Evolutionary conservation across 2,113 vertebrate species (phyloP).

Genomic region (Melanostigma gelatinosum): DNA sequence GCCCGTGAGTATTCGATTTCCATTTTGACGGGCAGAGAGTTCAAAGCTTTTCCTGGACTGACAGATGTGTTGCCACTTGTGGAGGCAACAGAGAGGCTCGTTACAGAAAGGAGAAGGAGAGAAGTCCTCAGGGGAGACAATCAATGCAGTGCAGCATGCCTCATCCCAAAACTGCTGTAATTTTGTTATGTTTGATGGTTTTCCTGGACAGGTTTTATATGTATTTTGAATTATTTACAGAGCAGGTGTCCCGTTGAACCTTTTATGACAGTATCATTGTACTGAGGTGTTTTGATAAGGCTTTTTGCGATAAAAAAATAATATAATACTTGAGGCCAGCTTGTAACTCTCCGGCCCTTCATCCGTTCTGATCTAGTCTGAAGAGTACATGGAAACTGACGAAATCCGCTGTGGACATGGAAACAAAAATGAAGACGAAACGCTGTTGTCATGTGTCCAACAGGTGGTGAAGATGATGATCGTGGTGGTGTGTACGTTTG

Average conservation of each 20-base stretch:
- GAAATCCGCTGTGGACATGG: too few species aligned
- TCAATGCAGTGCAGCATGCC: neutral
- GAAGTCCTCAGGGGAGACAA: slow-evolving; percentile 15
- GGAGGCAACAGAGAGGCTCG: neutral
- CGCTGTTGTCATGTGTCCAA: slow-evolving; percentile 6
- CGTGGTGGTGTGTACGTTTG: slow-evolving; percentile 94
- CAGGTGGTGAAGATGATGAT: slow-evolving; percentile 99
- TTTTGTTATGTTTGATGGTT: neutral
- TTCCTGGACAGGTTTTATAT: neutral
- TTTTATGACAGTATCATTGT: neutral
- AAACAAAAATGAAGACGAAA: neutral
- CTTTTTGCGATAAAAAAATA: neutral
- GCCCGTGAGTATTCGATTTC: neutral
- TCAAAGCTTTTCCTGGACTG: slow-evolving; percentile 21
- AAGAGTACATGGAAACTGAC: neutral
- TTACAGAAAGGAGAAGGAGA: slow-evolving; percentile 3
- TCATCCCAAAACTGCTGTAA: slow-evolving; percentile 3
- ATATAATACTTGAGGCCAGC: neutral
- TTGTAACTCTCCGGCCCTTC: neutral
- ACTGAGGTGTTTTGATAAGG: neutral
- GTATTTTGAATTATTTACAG: neutral
- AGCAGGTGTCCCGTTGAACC: neutral
- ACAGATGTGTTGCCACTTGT: slow-evolving; percentile 11
- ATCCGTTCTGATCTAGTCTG: neutral
- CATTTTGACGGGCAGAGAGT: slow-evolving; percentile 19